These are phyloP conservation scores for Tholera decimalis DNA, from an alignment of 2,888 invertebrate species.

Conservation along the genomic window DNA sequence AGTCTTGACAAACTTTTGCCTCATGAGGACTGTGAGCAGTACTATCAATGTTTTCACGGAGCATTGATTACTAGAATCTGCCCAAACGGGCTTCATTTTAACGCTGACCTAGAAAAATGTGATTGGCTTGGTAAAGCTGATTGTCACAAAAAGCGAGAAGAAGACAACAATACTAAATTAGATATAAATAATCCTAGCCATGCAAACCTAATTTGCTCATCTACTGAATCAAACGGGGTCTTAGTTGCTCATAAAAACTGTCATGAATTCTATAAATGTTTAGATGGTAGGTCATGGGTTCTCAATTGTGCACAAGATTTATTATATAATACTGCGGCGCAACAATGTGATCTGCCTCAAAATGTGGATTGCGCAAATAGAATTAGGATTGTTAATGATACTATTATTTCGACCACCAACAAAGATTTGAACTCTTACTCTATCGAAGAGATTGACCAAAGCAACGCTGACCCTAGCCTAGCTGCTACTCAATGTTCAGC, in stretches of 20 bases:
- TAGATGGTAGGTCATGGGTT: conserved; percentile 59
- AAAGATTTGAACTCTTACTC: not conserved
- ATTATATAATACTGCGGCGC: conserved; percentile 65
- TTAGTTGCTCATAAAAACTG: conserved; percentile 73
- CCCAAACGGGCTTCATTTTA: conserved; percentile 39
- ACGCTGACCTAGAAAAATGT: conserved; percentile 58
- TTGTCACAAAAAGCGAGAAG: conserved; percentile 47
- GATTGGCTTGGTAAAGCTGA: conserved; percentile 61
- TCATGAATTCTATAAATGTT: conserved; percentile 72
- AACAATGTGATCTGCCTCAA: conserved; percentile 71
- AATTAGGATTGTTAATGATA: conserved; percentile 33
- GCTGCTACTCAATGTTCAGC: conserved; percentile 63
- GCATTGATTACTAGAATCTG: conserved; percentile 29
- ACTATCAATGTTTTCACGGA: conserved; percentile 66
- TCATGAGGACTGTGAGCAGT: conserved; percentile 69
- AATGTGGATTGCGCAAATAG: conserved; percentile 71
- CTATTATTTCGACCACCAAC: not conserved
- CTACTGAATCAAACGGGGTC: conserved; percentile 63
- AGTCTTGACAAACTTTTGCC: conserved; percentile 42
- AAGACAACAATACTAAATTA: conserved; percentile 23
- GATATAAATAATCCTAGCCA: conserved; percentile 66
- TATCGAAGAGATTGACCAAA: conserved; percentile 26
- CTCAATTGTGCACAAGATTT: conserved; percentile 61
- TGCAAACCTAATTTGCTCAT: conserved; percentile 67
- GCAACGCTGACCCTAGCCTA: conserved; percentile 30